phyloP scores from a whole-genome alignment of 2,888 invertebrate species.

The Acronicta aceris region DNA sequence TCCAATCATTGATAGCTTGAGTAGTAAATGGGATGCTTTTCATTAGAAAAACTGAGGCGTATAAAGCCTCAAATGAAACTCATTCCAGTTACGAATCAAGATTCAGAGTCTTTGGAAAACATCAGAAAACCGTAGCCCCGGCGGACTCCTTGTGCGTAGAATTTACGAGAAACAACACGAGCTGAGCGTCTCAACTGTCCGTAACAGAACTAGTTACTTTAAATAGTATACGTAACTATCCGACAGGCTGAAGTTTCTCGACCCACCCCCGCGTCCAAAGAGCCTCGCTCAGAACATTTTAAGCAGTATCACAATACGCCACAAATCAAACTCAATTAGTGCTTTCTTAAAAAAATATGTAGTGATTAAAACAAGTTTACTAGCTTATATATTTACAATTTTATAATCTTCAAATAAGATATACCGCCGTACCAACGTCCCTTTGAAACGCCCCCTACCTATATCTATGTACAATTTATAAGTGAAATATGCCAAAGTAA shows the following conservation, averaged over 20 bases:
- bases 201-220: constrained; percentile 17
- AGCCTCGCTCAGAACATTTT: constrained; percentile 27
- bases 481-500: constrained; percentile 61
- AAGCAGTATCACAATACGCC: constrained; percentile 68
- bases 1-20: constrained; percentile 40
- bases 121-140: constrained; percentile 26
- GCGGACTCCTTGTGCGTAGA: constrained; percentile 2
- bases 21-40: constrained; percentile 46
- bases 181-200: constrained; percentile 24
- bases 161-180: constrained; percentile 28
- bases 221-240: constrained; percentile 10
- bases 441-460: constrained; percentile 54
- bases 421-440: constrained; percentile 48
- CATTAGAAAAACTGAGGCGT: constrained; percentile 58
- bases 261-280: constrained; percentile 9
- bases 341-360: constrained; percentile 82
- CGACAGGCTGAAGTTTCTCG: constrained; percentile 35
- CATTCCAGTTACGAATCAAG: constrained; percentile 48
- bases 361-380: constrained; percentile 85
- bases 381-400: constrained; percentile 80
- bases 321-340: constrained; percentile 64
- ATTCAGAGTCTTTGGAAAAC: constrained; percentile 33
- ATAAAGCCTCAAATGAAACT: constrained; percentile 49
- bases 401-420: constrained; percentile 60
- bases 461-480: constrained; percentile 75